Percentiles rank a stretch among this genome's conserved stretches.
Conservation (phyloP, 2,888 invertebrate species). For the Furcula furcula region DNA sequence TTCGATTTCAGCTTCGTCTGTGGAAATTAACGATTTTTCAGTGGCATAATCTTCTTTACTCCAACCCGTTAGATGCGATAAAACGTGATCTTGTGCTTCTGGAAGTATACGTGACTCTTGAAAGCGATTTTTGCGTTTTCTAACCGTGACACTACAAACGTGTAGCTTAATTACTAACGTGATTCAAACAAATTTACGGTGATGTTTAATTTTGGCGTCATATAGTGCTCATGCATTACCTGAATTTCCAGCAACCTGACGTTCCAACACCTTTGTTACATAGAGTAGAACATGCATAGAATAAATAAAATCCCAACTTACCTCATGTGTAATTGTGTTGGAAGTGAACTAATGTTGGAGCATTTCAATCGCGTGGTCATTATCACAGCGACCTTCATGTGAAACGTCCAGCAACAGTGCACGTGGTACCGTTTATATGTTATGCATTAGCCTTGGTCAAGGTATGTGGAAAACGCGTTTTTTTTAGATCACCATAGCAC, state of each 20-base stretch:
- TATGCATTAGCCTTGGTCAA: conserved; percentile 51
- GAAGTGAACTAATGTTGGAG: conserved; percentile 56
- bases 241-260: conserved; percentile 47
- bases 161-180: conserved; percentile 40
- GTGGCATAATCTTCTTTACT: conserved; percentile 37
- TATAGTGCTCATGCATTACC: conserved; percentile 67
- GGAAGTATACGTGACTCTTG: conserved; percentile 52
- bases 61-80: conserved; percentile 58
- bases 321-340: conserved; percentile 56
- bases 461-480: conserved; percentile 21
- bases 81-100: conserved; percentile 66
- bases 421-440: conserved; percentile 27
- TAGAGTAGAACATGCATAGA: conserved; percentile 49
- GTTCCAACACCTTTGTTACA: conserved; percentile 67
- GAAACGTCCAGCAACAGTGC: conserved; percentile 48
- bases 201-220: conserved; percentile 77
- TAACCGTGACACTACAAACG: conserved; percentile 56
- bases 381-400: conserved; percentile 64
- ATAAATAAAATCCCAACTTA: conserved; percentile 56
- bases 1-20: conserved; percentile 90
- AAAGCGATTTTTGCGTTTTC: conserved; percentile 48
- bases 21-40: conserved; percentile 73
- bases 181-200: conserved; percentile 37
- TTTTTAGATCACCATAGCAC: conserved; percentile 1
- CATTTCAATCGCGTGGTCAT: conserved; percentile 55